These are phyloP conservation scores for Corythaixoides concolor DNA, from an alignment of 2,113 vertebrate species.

Conservation along the genomic window DNA sequence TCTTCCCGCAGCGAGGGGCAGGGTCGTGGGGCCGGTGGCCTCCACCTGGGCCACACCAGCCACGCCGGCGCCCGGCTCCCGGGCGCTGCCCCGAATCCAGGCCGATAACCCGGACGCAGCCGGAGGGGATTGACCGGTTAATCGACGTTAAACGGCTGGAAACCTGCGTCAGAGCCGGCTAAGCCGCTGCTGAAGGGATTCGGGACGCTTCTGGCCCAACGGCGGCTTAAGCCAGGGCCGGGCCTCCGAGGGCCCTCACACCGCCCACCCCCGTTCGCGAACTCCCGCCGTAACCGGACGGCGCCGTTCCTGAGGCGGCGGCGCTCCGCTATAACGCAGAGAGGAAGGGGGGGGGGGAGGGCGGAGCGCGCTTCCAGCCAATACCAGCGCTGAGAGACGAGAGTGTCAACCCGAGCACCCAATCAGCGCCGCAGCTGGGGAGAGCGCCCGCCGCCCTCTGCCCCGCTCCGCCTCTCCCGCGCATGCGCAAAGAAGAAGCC, in stretches of 20 bases:
- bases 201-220: not conserved
- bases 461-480: rapidly evolving
- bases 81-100: not conserved
- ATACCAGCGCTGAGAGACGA: rapidly evolving
- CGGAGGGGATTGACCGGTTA: not conserved
- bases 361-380: rapidly evolving
- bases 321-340: too few relatives aligned
- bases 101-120: not conserved
- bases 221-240: rapidly evolving
- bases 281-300: too few relatives aligned
- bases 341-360: not conserved
- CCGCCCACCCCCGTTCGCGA: rapidly evolving
- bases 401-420: rapidly evolving
- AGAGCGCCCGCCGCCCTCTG: rapidly evolving
- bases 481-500: not conserved
- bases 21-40: rapidly evolving
- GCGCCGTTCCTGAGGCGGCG: too few relatives aligned
- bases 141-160: not conserved
- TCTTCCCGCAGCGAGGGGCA: rapidly evolving
- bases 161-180: not conserved
- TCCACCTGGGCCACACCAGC: too few relatives aligned
- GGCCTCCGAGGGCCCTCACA: rapidly evolving
- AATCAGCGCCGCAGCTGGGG: not conserved
- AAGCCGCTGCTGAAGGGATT: not conserved
- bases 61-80: not conserved